Base-by-base conservation (phyloP, 1,140 invertebrate species). In the Chymomyza costata region DNA sequence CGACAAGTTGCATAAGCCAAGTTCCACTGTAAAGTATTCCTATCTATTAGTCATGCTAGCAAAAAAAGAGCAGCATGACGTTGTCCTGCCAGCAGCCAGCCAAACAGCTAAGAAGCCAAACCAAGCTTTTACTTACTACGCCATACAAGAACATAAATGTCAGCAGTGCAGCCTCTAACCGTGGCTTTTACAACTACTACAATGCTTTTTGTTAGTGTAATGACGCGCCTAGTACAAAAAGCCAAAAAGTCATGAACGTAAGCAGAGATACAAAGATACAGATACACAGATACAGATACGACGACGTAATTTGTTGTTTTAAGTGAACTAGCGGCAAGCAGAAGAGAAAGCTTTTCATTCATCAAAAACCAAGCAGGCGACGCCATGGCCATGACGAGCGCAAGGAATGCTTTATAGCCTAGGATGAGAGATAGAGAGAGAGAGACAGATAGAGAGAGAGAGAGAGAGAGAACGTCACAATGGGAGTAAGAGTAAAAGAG, bases 21-120 rank as follows among this genome's bases (percentile, higher is more conserved):
- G n/a, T n/a, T n/a, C n/a, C n/a, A n/a, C n/a, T n/a, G n/a, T n/a
- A n/a, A n/a, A n/a, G n/a, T n/a, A 76, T 80, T 71, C 71, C 62
- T 61, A 57, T 71, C 71, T 67, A 76, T 76, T 76, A 76, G 71
- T 76, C 71, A 76, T 76, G 73, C 73, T 65, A 53, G 60, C 58
- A 76, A 58, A 76, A 76, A 76, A 76, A 80, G 66, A 80, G 66
- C 60, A 67, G 80, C 80, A 76, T 76, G 73, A 76, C 71, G 71
- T 39, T 40, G 7, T 10, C 47, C 13, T n/a, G 18, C 46, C 39
- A 46, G 25, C 19, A 38, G 5, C 28, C 43, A 37, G 10, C n/a
- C 19, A 35, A 1, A 6, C 11, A 34, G 16, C 38, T 35, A 52
- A 43, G 15, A 25, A 44, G 35, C 41, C 17, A 59, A n/a, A 47